A percentile compares a stretch with the other conserved stretches of the same genome.
Conservation (phyloP, 2,113 vertebrate genomes). For the Archilochus colubris region DNA sequence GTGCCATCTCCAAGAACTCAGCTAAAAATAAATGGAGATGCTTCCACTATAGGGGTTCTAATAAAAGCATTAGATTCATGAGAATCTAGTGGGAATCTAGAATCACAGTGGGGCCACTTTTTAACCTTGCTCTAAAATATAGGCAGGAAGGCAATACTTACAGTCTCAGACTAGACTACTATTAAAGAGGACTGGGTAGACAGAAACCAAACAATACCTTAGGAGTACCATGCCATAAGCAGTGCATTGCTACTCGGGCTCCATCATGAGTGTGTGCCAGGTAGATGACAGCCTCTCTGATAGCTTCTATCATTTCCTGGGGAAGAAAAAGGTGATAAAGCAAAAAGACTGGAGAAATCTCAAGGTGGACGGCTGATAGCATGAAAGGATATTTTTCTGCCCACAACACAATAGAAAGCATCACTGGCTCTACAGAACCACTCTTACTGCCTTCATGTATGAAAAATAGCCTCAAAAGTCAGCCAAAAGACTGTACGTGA, state of each 20-base stretch:
- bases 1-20: not conserved
- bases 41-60: not conserved
- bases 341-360: not conserved
- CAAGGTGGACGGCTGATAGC: rapidly evolving
- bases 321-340: not conserved
- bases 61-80: not conserved
- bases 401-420: not conserved
- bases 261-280: constrained; percentile 95
- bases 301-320: constrained; percentile 95
- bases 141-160: not conserved
- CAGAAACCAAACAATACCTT: constrained; percentile 78
- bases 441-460: not conserved
- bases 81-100: too few relatives aligned
- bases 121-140: not conserved
- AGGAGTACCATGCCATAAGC: constrained; percentile 93
- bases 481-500: not conserved
- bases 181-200: not conserved
- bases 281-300: constrained; percentile 93
- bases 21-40: not conserved
- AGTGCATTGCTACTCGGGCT: constrained; percentile 93
- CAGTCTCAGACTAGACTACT: not conserved
- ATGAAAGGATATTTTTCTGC: not conserved
- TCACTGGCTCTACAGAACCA: not conserved
- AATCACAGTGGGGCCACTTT: not conserved
- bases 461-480: not conserved